Percentiles rank a stretch among this genome's conserved stretches.
These are phyloP conservation scores for Heteronetta atricapilla DNA, from an alignment of 2,113 vertebrate genomes.

Conservation along the genomic window DNA sequence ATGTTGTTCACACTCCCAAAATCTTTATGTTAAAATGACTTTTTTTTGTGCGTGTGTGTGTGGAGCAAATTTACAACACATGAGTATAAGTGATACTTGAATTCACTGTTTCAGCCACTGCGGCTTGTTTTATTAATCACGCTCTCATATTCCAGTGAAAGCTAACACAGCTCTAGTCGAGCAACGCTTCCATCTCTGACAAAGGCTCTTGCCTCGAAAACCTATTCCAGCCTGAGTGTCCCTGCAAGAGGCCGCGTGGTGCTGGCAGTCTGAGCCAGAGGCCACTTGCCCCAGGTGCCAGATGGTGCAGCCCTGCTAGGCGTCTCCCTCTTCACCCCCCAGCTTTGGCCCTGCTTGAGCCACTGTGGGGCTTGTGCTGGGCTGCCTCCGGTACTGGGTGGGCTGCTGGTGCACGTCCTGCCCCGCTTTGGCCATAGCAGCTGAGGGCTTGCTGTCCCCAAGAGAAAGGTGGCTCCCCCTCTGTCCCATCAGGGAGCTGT, in stretches of 20 bases:
- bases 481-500: no score
- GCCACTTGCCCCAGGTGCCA: fast-evolving
- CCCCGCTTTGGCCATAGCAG: not conserved
- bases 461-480: no score
- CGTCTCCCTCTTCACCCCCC: fast-evolving
- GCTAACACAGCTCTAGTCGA: not conserved
- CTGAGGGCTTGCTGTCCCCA: not conserved
- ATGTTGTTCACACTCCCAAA: not conserved
- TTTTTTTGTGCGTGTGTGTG: not conserved
- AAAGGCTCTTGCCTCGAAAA: not conserved
- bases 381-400: fast-evolving
- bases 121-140: not conserved
- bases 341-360: not conserved
- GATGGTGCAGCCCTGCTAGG: not conserved
- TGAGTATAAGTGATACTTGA: not conserved
- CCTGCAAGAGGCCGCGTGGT: not conserved
- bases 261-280: fast-evolving
- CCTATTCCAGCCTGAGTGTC: fast-evolving
- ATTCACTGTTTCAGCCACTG: not conserved
- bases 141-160: not conserved
- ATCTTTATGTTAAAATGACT: not conserved
- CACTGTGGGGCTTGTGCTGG: fast-evolving
- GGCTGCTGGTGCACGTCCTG: not conserved
- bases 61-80: not conserved
- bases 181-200: not conserved